Conservation (phyloP, 2,888 invertebrate species). For the Papilio elwesi region DNA sequence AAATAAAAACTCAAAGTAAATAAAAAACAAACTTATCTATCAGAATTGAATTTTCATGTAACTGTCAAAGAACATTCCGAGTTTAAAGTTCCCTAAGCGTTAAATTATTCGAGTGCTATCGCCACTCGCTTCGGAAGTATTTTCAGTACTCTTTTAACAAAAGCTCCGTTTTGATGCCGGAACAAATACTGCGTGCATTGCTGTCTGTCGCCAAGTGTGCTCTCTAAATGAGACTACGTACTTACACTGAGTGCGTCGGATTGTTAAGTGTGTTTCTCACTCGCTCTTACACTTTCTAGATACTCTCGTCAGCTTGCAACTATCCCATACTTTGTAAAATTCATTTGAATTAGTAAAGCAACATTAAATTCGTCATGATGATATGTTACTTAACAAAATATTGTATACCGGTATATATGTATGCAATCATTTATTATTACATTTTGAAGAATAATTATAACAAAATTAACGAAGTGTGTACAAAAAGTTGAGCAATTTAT, state of each 20-base stretch:
- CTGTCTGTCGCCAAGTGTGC: slow-evolving; percentile 30
- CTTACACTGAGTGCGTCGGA: slow-evolving; percentile 27
- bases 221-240: slow-evolving; percentile 34
- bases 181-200: slow-evolving; percentile 34
- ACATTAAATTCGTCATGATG: background rate
- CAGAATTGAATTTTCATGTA: background rate
- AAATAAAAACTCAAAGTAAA: background rate
- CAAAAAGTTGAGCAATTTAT: too few relatives aligned
- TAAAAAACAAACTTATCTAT: background rate
- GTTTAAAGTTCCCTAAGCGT: background rate
- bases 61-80: background rate
- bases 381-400: too few relatives aligned
- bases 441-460: too few relatives aligned
- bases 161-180: slow-evolving; percentile 23
- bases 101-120: slow-evolving; percentile 15
- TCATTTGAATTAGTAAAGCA: background rate
- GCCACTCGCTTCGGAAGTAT: slow-evolving; percentile 8
- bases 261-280: slow-evolving; percentile 20
- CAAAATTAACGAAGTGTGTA: too few relatives aligned
- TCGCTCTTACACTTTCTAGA: background rate
- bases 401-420: too few relatives aligned
- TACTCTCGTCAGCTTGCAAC: background rate
- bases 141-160: slow-evolving; percentile 14
- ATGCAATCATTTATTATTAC: too few relatives aligned
- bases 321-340: background rate